A percentile compares a stretch with the other conserved stretches of the same genome.
These are phyloP conservation scores for Nephrotoma appendiculata DNA, from an alignment of 2,888 invertebrate species.

Conservation along the genomic window DNA sequence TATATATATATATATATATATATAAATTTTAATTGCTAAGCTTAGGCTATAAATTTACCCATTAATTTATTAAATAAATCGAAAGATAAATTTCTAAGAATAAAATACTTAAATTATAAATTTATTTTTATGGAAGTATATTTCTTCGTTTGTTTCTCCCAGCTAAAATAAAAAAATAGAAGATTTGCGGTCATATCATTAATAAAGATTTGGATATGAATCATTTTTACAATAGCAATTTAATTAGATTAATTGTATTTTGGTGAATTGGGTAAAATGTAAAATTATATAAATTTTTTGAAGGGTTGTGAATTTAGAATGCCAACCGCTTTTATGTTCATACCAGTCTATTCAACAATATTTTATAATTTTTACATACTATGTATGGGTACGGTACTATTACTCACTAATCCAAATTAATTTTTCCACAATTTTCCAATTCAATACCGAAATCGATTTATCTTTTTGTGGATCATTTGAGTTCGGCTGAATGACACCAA, in stretches of 20 bases:
- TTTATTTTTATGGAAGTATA: not conserved
- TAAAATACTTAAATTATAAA: not conserved
- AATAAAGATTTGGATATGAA: not conserved
- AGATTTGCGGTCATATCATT: not conserved
- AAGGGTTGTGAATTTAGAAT: not conserved
- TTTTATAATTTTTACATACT: not conserved
- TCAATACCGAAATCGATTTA: not conserved
- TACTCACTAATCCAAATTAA: not conserved
- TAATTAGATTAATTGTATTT: not conserved
- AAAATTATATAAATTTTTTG: not conserved
- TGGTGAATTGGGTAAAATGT: not conserved
- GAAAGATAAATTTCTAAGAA: not conserved
- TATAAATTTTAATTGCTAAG: not conserved
- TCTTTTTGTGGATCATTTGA: not conserved
- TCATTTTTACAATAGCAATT: not conserved
- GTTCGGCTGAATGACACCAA: not conserved
- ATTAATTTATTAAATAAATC: not conserved
- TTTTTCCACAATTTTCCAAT: not conserved
- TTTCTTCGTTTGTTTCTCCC: not conserved
- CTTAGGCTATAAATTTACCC: not conserved
- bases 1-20: not conserved
- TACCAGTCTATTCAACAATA: not conserved
- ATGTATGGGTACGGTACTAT: not conserved
- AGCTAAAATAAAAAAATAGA: not conserved
- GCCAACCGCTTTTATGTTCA: not conserved